Evolutionary conservation across 1,140 invertebrate genomes (phyloP), one percentile per base, ranked within the genome.

Genomic region (Steinernema feltiae): DNA sequence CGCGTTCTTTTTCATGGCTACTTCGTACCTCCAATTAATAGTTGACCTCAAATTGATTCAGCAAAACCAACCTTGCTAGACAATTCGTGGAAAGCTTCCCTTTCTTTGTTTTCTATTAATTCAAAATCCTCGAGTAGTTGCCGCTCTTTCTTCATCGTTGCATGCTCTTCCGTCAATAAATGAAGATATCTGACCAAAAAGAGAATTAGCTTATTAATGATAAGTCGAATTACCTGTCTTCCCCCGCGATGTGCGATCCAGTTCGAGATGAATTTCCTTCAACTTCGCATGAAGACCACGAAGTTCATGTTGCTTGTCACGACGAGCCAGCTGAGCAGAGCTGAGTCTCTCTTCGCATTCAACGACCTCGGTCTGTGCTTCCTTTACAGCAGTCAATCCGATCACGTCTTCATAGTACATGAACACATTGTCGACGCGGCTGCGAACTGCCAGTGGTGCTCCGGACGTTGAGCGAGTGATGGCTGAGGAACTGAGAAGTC

Each of bases 1-100:
- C 89, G 69, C 91, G 82, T 84, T 92, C 92, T 76, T 91, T 89
- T 82, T 92, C 91, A 82, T 92, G 91, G 74, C 90, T 91, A 24
- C 91, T 88, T 80, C 91, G 90, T 0, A 79, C 73, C 0, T 73
- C 15, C 69, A 73, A 21, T 74, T 15, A 15, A 30, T 17, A 73
- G 3, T 74, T 18, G 7, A 7, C 21, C 3, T 24, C 73, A 53
- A 73, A 73, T 74, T 7, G 2, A 73, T n/a, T 7, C 15, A 74
- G 30, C 12, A 69, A 32, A 74, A 18, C 69, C 69, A 18, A 63
- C 73, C 78, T 73, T 79, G 41, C 46, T 79, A 3, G 76, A 78
- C 79, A 92, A 89, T 1, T 88, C 86, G 0, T 89, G 87, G 83
- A 92, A 92, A 32, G 89, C 85, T 72, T 92, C 91, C 48, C 91